Percentiles rank a stretch among this genome's conserved stretches.
These are phyloP conservation scores for Apostichopus californicus DNA, from an alignment of 35 echinoderm and acorn worm species.

Conservation along the genomic window DNA sequence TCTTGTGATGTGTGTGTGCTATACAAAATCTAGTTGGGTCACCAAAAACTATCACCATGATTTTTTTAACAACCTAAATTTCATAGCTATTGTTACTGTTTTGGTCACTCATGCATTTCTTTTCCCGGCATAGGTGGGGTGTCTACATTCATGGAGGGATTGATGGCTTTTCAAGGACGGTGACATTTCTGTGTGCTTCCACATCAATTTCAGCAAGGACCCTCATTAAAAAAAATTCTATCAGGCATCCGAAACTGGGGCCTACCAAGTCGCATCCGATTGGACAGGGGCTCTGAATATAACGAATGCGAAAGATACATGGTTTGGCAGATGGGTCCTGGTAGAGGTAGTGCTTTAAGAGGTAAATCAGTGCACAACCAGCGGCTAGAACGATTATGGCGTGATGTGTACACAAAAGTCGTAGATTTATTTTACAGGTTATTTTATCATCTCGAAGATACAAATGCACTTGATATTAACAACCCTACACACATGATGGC, in stretches of 20 bases:
- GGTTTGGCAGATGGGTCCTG: conserved; percentile 25
- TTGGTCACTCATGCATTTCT: not conserved
- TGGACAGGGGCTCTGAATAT: conserved; percentile 50
- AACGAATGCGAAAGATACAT: conserved; percentile 47
- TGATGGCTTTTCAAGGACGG: conserved; percentile 36
- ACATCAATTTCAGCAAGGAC: not conserved
- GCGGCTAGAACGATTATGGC: conserved; percentile 42
- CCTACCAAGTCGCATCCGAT: conserved; percentile 40
- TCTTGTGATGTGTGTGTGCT: no score
- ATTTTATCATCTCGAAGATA: conserved; percentile 30
- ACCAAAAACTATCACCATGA: no score
- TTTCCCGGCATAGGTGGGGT: not conserved
- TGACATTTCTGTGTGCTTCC: not conserved
- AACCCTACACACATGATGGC: conserved; percentile 32
- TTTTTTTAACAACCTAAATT: no score
- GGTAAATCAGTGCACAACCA: conserved; percentile 50
- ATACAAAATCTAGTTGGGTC: no score
- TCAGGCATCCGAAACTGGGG: conserved; percentile 16
- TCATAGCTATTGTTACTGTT: no score
- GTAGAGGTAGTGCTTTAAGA: conserved; percentile 36
- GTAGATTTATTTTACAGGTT: not conserved
- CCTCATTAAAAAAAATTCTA: not conserved
- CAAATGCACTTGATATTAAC: not conserved
- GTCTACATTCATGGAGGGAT: conserved; percentile 38
- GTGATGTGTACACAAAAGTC: conserved; percentile 43